phyloP scores from a whole-genome alignment of 2,888 invertebrate genomes.

The Ophion obscuratus region DNA sequence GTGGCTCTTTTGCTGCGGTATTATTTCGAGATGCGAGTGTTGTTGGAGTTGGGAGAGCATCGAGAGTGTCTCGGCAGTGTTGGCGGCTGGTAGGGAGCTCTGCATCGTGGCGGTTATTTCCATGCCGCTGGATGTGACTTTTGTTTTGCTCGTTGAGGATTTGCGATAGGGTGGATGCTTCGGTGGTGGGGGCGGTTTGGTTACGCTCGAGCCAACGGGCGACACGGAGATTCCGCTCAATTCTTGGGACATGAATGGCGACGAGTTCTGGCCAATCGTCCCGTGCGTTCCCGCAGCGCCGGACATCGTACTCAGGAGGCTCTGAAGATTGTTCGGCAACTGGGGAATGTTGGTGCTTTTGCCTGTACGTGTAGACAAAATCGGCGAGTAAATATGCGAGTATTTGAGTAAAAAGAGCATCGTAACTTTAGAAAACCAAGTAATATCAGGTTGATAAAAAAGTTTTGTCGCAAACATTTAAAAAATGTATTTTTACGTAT shows the following conservation, averaged over 20 bases:
- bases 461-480: no score
- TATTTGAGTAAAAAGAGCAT: no score
- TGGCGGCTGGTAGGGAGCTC: conserved; percentile 65
- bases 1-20: conserved; percentile 79
- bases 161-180: conserved; percentile 68
- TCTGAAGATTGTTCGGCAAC: conserved; percentile 71
- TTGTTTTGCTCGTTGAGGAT: conserved; percentile 65
- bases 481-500: no score
- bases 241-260: conserved; percentile 74
- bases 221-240: conserved; percentile 79
- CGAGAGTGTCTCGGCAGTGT: conserved; percentile 75
- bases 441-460: no score
- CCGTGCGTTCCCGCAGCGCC: conserved; percentile 7
- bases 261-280: conserved; percentile 52
- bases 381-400: no score
- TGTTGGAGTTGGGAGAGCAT: conserved; percentile 80
- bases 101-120: conserved; percentile 64
- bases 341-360: conserved; percentile 60
- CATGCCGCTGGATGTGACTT: conserved; percentile 51
- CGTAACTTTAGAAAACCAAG: no score
- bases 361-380: not conserved
- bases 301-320: conserved; percentile 70
- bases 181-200: conserved; percentile 64
- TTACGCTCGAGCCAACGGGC: conserved; percentile 68
- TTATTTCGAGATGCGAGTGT: conserved; percentile 81